phyloP scores from a whole-genome alignment of 2,113 vertebrate species.

The Tenebrosternarchus preto region DNA sequence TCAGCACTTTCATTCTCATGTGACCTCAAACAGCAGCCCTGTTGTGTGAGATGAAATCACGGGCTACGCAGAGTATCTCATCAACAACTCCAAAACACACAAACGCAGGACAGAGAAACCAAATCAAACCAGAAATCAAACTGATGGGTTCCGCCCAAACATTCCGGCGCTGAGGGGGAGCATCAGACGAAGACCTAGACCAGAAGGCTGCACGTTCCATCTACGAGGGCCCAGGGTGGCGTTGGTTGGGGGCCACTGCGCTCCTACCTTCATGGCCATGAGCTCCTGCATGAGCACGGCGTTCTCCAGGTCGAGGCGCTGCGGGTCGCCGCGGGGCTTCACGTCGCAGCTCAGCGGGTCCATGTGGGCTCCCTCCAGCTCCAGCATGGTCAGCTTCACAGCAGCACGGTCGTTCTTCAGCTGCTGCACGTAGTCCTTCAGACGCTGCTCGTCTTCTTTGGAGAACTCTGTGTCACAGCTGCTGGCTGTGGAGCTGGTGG shows the following conservation, averaged over 20 bases:
- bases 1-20: neutral
- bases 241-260: too few relatives aligned
- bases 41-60: neutral
- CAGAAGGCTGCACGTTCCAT: too few relatives aligned
- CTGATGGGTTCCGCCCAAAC: too few relatives aligned
- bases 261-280: slow-evolving; percentile 89
- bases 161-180: too few relatives aligned
- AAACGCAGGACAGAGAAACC: too few relatives aligned
- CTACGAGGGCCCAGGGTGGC: neutral
- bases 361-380: slow-evolving; percentile 86
- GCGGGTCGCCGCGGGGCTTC: slow-evolving; percentile 82
- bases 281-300: slow-evolving; percentile 89
- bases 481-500: slow-evolving; percentile 86
- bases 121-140: too few relatives aligned
- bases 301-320: slow-evolving; percentile 86
- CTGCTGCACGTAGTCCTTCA: slow-evolving; percentile 87
- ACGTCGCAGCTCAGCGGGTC: slow-evolving; percentile 83
- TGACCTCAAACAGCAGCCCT: neutral
- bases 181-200: too few relatives aligned
- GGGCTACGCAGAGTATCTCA: neutral
- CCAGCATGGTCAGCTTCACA: slow-evolving; percentile 85
- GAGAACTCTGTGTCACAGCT: slow-evolving; percentile 87
- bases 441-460: slow-evolving; percentile 84
- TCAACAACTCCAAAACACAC: too few relatives aligned
- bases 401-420: slow-evolving; percentile 85